phyloP scores from a whole-genome alignment of 2,113 vertebrate genomes.

The Scolopax mira region DNA sequence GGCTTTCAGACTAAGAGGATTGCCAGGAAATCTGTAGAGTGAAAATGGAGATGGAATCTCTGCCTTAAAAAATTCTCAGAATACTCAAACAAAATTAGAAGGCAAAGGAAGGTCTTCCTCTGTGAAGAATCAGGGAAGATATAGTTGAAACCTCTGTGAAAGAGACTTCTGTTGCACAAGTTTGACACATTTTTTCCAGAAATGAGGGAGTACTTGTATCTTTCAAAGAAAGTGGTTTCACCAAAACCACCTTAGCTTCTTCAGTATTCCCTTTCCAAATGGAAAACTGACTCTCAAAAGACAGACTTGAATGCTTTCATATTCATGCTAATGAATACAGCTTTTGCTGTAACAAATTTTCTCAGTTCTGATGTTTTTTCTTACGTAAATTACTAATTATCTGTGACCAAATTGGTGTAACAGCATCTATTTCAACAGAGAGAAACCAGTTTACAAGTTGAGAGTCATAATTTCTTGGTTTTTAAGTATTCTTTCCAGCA shows the following conservation, averaged over 20 bases:
- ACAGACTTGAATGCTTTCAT: not conserved
- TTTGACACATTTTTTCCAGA: not conserved
- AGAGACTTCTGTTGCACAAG: not conserved
- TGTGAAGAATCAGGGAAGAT: not conserved
- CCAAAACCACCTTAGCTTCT: not conserved
- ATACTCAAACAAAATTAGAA: not conserved
- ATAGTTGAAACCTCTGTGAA: not conserved
- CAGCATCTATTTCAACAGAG: not conserved
- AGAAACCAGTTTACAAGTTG: not conserved
- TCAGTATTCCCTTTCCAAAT: not conserved
- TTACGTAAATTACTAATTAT: not conserved
- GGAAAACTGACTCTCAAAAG: not conserved
- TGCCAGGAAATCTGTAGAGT: not conserved
- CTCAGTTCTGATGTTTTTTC: not conserved
- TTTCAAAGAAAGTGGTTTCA: not conserved
- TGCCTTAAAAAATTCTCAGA: not conserved
- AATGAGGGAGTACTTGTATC: not conserved
- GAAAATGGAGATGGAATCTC: not conserved
- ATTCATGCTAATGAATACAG: not conserved
- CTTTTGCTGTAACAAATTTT: not conserved
- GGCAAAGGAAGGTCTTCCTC: not conserved
- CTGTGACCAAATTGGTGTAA: not conserved
- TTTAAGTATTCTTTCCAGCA: not conserved
- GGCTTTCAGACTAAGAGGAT: not conserved
- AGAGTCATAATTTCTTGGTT: not conserved